phyloP scores from a whole-genome alignment of 2,888 invertebrate species.

The Scelioninae gen. 1 region DNA sequence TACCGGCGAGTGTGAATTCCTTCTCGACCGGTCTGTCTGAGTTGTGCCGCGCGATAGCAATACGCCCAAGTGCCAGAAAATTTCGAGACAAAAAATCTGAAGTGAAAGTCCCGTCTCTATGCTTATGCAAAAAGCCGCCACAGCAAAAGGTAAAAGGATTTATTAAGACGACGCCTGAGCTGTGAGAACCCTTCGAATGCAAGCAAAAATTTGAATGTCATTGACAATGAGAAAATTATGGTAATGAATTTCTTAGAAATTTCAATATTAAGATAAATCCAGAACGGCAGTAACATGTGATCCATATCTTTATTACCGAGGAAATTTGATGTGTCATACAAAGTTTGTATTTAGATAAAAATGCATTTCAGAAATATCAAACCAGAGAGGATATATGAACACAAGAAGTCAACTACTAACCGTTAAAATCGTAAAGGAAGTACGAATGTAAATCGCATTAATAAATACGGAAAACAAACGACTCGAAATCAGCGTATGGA shows the following conservation, averaged over 20 bases:
- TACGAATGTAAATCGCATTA: conserved; percentile 48
- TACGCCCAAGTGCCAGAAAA: conserved; percentile 64
- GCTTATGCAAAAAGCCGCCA: conserved; percentile 58
- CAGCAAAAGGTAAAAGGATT: conserved; percentile 70
- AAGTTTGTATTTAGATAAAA: neutral
- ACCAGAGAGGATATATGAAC: conserved; percentile 24
- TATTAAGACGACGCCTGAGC: conserved; percentile 78
- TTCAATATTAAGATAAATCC: neutral
- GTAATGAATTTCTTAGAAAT: conserved; percentile 32
- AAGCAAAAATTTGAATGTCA: conserved; percentile 19
- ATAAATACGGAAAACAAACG: conserved; percentile 54
- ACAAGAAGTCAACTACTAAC: conserved; percentile 37
- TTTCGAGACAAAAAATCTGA: conserved; percentile 65
- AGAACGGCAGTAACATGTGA: conserved; percentile 1
- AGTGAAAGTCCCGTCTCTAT: conserved; percentile 59
- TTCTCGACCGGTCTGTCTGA: conserved; percentile 38
- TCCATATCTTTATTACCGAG: conserved; percentile 17
- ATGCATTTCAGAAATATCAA: neutral
- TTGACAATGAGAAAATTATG: conserved; percentile 25
- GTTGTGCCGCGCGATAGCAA: conserved; percentile 59
- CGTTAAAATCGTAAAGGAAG: conserved; percentile 25
- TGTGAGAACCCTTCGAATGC: conserved; percentile 69
- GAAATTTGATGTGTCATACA: conserved; percentile 3
- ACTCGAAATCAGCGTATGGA: conserved; percentile 30
- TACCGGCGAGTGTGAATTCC: conserved; percentile 54